Percentiles rank a stretch among this genome's conserved stretches.
phyloP scores from a whole-genome alignment of 1,140 invertebrate species.

The Solenopsis fugax region DNA sequence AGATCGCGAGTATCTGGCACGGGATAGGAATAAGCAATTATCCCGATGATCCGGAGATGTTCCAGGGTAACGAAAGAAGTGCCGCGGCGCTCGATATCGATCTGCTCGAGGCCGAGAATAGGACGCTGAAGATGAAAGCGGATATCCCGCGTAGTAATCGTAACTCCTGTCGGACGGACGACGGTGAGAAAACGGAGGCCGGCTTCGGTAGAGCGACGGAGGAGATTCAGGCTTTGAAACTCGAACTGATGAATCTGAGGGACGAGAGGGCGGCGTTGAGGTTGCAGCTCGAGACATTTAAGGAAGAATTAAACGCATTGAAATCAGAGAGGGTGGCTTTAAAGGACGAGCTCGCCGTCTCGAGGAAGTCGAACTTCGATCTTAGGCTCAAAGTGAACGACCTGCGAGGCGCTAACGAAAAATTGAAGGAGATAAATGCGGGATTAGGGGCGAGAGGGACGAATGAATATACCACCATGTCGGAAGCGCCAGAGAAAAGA shows the following conservation, averaged over 20 bases:
- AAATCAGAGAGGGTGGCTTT: slow-evolving; percentile 66
- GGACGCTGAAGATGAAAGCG: slow-evolving; percentile 53
- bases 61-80: not conserved
- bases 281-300: slow-evolving; percentile 39
- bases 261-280: slow-evolving; percentile 54
- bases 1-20: slow-evolving; percentile 35
- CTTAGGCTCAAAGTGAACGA: slow-evolving; percentile 54
- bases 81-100: slow-evolving; percentile 14
- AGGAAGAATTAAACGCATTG: slow-evolving; percentile 53
- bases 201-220: slow-evolving; percentile 35
- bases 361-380: slow-evolving; percentile 66
- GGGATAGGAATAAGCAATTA: slow-evolving; percentile 40
- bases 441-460: slow-evolving; percentile 58
- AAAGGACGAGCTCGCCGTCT: slow-evolving; percentile 70
- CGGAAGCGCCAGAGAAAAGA: not conserved
- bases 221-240: slow-evolving; percentile 66
- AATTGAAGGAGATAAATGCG: slow-evolving; percentile 44
- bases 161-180: slow-evolving; percentile 26
- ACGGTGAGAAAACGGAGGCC: slow-evolving; percentile 36
- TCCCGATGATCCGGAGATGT: not conserved
- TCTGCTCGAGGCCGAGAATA: slow-evolving; percentile 43
- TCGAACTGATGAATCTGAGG: slow-evolving; percentile 60
- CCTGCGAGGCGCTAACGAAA: slow-evolving; percentile 58
- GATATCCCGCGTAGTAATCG: slow-evolving; percentile 31
- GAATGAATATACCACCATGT: slow-evolving; percentile 39